Evolutionary conservation across 2,797 vertebrate genomes (phyloP).

Genomic region (Natrix natrix): DNA sequence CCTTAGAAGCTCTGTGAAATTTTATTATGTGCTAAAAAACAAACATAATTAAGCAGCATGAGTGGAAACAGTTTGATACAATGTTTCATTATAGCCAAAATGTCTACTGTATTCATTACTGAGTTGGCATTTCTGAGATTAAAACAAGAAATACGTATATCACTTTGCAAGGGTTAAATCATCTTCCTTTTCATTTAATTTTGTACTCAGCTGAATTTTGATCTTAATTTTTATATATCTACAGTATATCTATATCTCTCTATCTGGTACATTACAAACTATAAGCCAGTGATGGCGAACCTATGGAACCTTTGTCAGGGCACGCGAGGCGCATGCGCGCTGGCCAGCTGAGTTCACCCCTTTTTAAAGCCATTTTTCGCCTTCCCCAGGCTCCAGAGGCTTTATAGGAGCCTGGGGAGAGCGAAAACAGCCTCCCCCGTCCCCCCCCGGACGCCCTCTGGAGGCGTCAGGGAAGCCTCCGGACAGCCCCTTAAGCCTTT

Average conservation of each 20-base stretch:
- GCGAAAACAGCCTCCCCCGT: too few relatives aligned
- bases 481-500: too few relatives aligned
- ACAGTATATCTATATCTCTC: not conserved
- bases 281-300: not conserved
- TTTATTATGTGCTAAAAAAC: conserved; percentile 97
- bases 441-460: too few relatives aligned
- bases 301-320: too few relatives aligned
- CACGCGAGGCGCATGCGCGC: too few relatives aligned
- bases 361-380: too few relatives aligned
- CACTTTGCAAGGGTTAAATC: not conserved
- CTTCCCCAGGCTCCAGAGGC: too few relatives aligned
- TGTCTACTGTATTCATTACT: not conserved
- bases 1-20: conserved; percentile 99
- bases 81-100: not conserved
- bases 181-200: not conserved
- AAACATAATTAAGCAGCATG: conserved; percentile 24
- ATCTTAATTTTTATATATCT: not conserved
- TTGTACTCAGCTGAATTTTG: not conserved
- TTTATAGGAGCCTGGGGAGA: too few relatives aligned
- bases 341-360: too few relatives aligned
- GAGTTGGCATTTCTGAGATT: not conserved
- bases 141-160: not conserved
- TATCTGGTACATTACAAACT: not conserved
- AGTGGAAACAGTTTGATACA: conserved; percentile 6
- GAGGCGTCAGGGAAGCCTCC: too few relatives aligned